phyloP scores from a whole-genome alignment of 1,140 invertebrate genomes.

The Phymorhynchus buccinoides region DNA sequence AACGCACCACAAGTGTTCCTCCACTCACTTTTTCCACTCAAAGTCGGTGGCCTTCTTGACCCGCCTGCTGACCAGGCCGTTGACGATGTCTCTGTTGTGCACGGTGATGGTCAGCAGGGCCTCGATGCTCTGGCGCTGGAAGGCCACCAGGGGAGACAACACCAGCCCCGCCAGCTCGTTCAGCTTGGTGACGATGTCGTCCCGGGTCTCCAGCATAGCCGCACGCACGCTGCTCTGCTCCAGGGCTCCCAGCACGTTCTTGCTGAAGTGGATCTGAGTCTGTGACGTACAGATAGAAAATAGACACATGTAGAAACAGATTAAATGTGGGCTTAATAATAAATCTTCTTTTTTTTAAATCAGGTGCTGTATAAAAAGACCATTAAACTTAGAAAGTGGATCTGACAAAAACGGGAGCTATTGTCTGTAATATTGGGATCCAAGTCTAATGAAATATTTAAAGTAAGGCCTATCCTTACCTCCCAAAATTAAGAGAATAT shows the following conservation, averaged over 20 bases:
- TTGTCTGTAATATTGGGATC: neutral
- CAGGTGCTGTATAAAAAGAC: too few species aligned
- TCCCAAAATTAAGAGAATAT: too few species aligned
- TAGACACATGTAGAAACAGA: too few species aligned
- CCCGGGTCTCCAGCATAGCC: conserved; percentile 55
- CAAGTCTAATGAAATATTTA: conserved; percentile 2
- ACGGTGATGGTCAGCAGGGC: conserved; percentile 91
- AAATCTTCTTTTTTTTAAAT: too few species aligned
- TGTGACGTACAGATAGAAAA: conserved; percentile 42
- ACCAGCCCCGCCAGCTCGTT: conserved; percentile 66
- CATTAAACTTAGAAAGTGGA: too few species aligned
- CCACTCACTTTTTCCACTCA: conserved; percentile 71
- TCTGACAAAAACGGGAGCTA: neutral
- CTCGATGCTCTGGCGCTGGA: conserved; percentile 77
- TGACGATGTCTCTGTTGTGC: conserved; percentile 86
- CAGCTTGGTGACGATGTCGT: conserved; percentile 63
- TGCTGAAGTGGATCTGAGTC: conserved; percentile 73
- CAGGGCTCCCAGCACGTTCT: conserved; percentile 65
- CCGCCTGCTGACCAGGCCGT: conserved; percentile 79
- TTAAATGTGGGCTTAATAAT: too few species aligned
- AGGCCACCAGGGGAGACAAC: conserved; percentile 55
- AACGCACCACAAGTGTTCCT: neutral
- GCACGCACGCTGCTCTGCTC: conserved; percentile 47
- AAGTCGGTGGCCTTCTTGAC: conserved; percentile 69
- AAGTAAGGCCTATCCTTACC: too few species aligned